A percentile compares a stretch with the other conserved stretches of the same genome.
Conservation (phyloP, 2,113 vertebrate genomes). For the Scytalopus superciliaris region DNA sequence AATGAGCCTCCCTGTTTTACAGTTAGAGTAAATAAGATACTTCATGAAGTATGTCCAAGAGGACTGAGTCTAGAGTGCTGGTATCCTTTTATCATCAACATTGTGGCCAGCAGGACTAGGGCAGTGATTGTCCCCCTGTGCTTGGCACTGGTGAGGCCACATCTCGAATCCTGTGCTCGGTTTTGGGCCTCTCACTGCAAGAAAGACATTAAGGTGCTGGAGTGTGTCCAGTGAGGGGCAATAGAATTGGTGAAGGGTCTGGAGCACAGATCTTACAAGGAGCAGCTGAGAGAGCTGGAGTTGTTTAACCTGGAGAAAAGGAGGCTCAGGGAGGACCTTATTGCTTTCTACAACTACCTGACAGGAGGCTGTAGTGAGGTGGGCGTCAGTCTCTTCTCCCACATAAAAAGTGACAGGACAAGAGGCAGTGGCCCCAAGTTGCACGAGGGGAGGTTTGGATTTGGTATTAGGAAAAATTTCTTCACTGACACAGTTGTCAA, state of each 20-base stretch:
- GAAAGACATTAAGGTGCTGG: not conserved
- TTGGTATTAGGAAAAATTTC: not conserved
- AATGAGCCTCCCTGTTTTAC: not conserved
- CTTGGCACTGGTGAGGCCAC: fast-evolving
- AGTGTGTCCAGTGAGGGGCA: not conserved
- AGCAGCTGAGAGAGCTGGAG: not conserved
- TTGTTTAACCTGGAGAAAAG: not conserved
- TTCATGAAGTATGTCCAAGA: not conserved
- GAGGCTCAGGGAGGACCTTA: not conserved
- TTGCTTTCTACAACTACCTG: not conserved
- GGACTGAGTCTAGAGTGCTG: not conserved
- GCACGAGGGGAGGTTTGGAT: not conserved
- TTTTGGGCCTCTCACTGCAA: not conserved
- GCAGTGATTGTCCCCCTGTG: not conserved
- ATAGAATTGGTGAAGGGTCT: fast-evolving
- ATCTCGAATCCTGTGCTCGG: not conserved
- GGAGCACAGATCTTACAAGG: not conserved
- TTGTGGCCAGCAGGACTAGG: not conserved
- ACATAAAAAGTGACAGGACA: not conserved
- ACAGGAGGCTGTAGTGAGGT: not conserved
- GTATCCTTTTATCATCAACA: not conserved
- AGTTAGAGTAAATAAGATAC: not conserved
- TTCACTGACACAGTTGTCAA: not conserved
- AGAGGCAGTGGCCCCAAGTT: not conserved
- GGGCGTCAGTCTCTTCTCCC: not conserved